Conservation (phyloP, 1,140 invertebrate genomes). For the Drosophila chauvacae region DNA sequence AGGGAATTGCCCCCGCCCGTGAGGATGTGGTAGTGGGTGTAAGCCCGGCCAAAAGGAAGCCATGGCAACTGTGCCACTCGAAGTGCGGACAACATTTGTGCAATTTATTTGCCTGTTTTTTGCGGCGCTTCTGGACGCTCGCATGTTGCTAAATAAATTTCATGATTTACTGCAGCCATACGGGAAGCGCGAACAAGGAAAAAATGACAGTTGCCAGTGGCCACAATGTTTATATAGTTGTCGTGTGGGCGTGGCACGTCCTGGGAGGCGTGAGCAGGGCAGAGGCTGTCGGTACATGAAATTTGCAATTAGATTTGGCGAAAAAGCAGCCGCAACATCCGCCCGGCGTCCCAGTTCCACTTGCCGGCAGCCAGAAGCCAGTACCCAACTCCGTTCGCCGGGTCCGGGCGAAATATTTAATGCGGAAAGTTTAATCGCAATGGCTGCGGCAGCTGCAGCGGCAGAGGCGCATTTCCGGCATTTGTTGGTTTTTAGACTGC, state of each 20-base stretch:
- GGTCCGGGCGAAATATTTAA: constrained; percentile 62
- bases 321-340: constrained; percentile 71
- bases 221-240: constrained; percentile 66
- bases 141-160: constrained; percentile 69
- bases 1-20: too few species aligned
- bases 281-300: constrained; percentile 65
- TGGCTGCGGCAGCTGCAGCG: constrained; percentile 32
- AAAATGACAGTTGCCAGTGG: constrained; percentile 47
- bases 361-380: constrained; percentile 19
- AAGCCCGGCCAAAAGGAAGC: constrained; percentile 23
- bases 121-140: constrained; percentile 22
- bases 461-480: constrained; percentile 68
- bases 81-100: constrained; percentile 61
- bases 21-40: neutral
- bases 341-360: constrained; percentile 32
- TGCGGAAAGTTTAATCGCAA: constrained; percentile 77
- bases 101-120: constrained; percentile 66
- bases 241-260: constrained; percentile 48
- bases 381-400: constrained; percentile 17
- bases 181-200: constrained; percentile 45
- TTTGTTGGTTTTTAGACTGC: constrained; percentile 76
- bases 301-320: constrained; percentile 80
- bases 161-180: constrained; percentile 71
- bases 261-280: constrained; percentile 26
- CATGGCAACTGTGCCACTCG: constrained; percentile 47